phyloP scores from a whole-genome alignment of 2,113 vertebrate genomes.

The Prolemur simus region DNA sequence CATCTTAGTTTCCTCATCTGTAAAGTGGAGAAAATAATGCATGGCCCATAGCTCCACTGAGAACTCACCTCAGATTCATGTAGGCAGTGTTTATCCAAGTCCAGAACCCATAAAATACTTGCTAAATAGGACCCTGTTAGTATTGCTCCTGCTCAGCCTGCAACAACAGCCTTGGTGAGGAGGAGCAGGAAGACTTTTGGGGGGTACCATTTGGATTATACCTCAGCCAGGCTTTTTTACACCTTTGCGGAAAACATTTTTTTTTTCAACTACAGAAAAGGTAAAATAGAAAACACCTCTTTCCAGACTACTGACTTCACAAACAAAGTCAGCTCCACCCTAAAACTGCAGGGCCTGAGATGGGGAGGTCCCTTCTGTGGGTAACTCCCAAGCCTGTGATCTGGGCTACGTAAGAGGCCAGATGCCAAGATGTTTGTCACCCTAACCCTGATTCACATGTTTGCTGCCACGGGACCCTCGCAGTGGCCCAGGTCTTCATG shows the following conservation, averaged over 20 bases:
- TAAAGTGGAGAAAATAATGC: not conserved
- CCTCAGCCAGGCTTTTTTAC: not conserved
- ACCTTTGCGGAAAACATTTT: not conserved
- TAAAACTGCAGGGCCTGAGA: not conserved
- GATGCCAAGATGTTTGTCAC: not conserved
- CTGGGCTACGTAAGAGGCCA: not conserved
- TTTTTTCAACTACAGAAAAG: no score
- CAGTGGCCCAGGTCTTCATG: not conserved
- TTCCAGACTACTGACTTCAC: conserved; percentile 2
- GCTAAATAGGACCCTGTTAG: no score
- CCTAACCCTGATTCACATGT: not conserved
- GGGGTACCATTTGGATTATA: no score
- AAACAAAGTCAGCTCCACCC: not conserved
- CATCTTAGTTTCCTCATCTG: not conserved
- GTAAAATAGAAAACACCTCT: not conserved
- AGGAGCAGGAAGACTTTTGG: not conserved
- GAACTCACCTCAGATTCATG: not conserved
- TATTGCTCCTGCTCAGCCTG: not conserved
- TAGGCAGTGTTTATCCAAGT: not conserved
- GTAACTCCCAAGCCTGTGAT: not conserved
- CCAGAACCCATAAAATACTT: accelerated
- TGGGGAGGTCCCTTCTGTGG: not conserved
- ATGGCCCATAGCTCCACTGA: not conserved
- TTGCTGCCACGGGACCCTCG: not conserved
- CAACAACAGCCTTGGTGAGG: not conserved